These are phyloP conservation scores for Nanorana parkeri DNA, from an alignment of 2,113 vertebrate species.

Conservation along the genomic window DNA sequence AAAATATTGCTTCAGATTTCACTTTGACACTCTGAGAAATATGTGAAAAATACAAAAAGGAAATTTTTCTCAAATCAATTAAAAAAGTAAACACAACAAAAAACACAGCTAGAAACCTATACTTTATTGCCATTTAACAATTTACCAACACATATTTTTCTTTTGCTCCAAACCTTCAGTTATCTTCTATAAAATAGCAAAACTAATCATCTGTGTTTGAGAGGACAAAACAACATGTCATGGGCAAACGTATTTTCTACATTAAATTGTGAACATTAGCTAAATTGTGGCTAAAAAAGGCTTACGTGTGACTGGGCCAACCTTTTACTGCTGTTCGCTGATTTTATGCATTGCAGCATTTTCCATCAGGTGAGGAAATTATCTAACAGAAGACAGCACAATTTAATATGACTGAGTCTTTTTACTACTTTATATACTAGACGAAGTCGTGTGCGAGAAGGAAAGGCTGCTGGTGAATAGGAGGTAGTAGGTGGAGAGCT, in stretches of 20 bases:
- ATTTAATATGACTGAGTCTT: not conserved
- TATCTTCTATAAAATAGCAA: not conserved
- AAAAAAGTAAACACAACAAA: too few relatives aligned
- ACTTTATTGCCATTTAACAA: too few relatives aligned
- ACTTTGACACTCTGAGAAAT: too few relatives aligned
- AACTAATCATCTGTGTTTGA: not conserved
- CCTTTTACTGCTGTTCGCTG: not conserved
- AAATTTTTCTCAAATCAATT: too few relatives aligned
- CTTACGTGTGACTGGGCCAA: not conserved
- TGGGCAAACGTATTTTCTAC: not conserved
- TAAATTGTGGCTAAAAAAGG: not conserved
- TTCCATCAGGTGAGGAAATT: not conserved
- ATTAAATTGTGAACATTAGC: conserved; percentile 4
- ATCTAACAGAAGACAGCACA: conserved; percentile 10
- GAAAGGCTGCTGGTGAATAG: not conserved
- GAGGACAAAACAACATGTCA: not conserved
- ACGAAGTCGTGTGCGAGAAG: not conserved
- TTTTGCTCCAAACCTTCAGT: too few relatives aligned
- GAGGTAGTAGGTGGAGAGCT: conserved; percentile 28
- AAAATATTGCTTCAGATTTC: too few relatives aligned
- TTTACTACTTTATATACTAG: not conserved
- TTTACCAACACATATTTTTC: too few relatives aligned
- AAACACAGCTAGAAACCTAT: too few relatives aligned
- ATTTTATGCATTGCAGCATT: not conserved
- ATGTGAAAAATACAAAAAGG: too few relatives aligned